Evolutionary conservation across 2,888 invertebrate genomes (phyloP).

Genomic region (Cryptocheilus praepositus): DNA sequence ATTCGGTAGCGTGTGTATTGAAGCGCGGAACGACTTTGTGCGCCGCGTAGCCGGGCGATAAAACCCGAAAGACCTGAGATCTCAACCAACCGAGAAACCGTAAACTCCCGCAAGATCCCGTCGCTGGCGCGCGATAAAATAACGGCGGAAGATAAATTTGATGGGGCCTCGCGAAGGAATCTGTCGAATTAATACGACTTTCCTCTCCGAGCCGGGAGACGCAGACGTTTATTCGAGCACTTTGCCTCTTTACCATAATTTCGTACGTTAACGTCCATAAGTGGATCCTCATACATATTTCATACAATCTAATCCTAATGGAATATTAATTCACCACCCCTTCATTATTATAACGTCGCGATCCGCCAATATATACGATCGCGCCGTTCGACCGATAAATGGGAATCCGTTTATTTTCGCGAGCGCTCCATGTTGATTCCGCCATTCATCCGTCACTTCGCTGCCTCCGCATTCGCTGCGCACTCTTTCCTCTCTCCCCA

Average conservation of each 20-base stretch:
- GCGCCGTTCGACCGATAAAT: too few species aligned
- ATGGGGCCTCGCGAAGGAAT: not conserved
- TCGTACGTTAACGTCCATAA: too few species aligned
- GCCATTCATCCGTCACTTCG: too few species aligned
- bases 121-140: slow-evolving; percentile 3
- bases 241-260: too few species aligned
- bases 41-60: slow-evolving; percentile 3
- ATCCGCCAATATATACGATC: too few species aligned
- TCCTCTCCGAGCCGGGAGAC: not conserved
- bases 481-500: too few species aligned
- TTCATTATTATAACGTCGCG: too few species aligned
- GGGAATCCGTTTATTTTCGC: slow-evolving; percentile 25
- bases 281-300: too few species aligned
- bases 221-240: too few species aligned
- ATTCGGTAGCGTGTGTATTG: slow-evolving; percentile 1
- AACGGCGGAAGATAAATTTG: slow-evolving; percentile 1
- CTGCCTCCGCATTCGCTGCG: too few species aligned
- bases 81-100: slow-evolving; percentile 11
- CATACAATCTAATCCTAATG: too few species aligned
- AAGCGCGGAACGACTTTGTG: slow-evolving; percentile 1
- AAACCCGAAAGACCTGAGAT: slow-evolving; percentile 11
- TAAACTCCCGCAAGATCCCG: slow-evolving; percentile 14
- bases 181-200: slow-evolving; percentile 2
- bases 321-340: too few species aligned
- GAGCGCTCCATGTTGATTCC: not conserved